These are phyloP conservation scores for Rhyacichthys aspro DNA, from an alignment of 2,797 vertebrate genomes.

Conservation along the genomic window DNA sequence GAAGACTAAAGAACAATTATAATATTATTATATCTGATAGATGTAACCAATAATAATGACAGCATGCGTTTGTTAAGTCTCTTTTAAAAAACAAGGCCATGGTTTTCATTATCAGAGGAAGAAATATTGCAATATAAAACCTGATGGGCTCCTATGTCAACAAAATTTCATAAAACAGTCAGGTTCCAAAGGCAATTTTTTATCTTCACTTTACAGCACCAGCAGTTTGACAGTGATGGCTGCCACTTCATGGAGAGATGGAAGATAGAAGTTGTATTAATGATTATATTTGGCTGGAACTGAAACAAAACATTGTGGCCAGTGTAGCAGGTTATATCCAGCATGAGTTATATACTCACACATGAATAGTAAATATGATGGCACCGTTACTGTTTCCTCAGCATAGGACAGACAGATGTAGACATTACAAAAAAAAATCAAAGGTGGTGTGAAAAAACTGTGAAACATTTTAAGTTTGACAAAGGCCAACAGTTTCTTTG, in stretches of 20 bases:
- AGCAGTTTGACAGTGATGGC: slow-evolving; percentile 4
- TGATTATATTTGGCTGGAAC: background rate
- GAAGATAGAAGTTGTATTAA: background rate
- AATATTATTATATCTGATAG: no score
- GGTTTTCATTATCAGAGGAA: no score
- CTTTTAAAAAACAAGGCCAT: no score
- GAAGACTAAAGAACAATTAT: no score
- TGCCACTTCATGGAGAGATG: background rate
- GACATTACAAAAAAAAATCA: no score
- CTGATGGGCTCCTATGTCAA: background rate
- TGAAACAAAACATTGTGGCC: background rate
- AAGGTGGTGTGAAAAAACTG: no score
- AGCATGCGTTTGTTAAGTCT: no score
- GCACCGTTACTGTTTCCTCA: background rate
- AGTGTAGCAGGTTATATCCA: no score
- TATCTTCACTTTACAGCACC: background rate
- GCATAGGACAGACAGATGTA: no score
- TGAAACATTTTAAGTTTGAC: no score
- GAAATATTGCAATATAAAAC: background rate
- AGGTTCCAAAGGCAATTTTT: slow-evolving; percentile 5
- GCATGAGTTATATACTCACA: background rate
- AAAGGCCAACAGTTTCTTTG: no score
- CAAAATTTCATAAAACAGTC: slow-evolving; percentile 1
- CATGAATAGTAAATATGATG: background rate
- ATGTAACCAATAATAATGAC: no score